A percentile compares a stretch with the other conserved stretches of the same genome.
These are phyloP conservation scores for Podotricha telesiphe DNA, from an alignment of 2,888 invertebrate species.

Conservation along the genomic window DNA sequence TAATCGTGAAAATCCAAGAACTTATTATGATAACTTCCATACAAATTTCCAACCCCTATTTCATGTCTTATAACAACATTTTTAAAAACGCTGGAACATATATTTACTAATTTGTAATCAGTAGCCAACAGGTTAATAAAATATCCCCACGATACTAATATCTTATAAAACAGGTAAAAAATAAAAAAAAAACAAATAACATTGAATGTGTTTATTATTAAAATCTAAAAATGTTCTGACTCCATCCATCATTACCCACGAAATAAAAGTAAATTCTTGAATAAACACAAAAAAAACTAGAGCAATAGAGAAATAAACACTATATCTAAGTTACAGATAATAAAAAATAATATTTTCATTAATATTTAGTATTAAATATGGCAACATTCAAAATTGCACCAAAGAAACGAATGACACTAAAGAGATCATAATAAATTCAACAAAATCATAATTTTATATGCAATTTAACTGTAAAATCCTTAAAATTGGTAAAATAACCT, in stretches of 20 bases:
- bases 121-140: too few species aligned
- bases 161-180: background rate
- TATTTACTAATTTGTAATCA: too few species aligned
- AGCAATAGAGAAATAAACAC: constrained; percentile 25
- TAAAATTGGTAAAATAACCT: background rate
- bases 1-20: too few species aligned
- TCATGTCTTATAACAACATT: too few species aligned
- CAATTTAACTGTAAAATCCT: constrained; percentile 22
- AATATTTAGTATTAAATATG: constrained; percentile 48
- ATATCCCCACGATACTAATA: too few species aligned
- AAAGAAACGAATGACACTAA: constrained; percentile 55
- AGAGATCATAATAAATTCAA: constrained; percentile 54
- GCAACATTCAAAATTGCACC: constrained; percentile 56
- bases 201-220: constrained; percentile 18
- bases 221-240: constrained; percentile 6
- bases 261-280: constrained; percentile 15
- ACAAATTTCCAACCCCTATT: too few species aligned
- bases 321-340: constrained; percentile 19
- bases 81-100: too few species aligned
- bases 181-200: background rate
- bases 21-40: too few species aligned
- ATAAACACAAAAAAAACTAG: constrained; percentile 22
- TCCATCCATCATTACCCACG: constrained; percentile 3
- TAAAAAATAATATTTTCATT: constrained; percentile 17
- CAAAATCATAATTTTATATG: constrained; percentile 32